Evolutionary conservation across 2,888 invertebrate species (phyloP), one percentile per base, ranked within the genome.

Genomic region (Panopea generosa): DNA sequence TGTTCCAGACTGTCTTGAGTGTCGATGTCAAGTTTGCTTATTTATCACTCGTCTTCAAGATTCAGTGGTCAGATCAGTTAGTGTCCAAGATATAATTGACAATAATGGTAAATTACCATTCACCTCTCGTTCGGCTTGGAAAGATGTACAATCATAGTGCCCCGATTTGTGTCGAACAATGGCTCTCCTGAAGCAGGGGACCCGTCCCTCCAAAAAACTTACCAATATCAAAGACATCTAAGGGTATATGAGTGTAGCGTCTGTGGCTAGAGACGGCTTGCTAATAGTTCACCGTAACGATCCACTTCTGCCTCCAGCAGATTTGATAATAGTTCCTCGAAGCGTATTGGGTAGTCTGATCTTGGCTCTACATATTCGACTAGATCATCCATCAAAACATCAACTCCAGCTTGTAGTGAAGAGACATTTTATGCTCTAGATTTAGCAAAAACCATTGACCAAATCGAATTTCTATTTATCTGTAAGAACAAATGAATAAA

Each of bases 191-290:
- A 61, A 53, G 16, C 86, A 86, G 40, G 84, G 84, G 3, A 86
- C 85, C 0, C 65, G 82, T 4, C 86, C 86, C 0, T 86, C 81
- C 4, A 82, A 80, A 45, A 84, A 84, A 49, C 40, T 76, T 0
- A 84, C 82, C 1, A 85, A 83, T 38, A 63, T 85, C n/a, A 74
- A 67, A 60, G 79, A 83, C 27, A 76, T 83, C 1, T 84, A 84
- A 49, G 49, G 76, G 0, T 85, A 84, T 40, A 52, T 85, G 0
- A 57, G 52, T 24, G 73, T 73, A 7, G 82, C 59, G 0, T 66
- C 81, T 2, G 78, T 84, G n/a, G 69, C 85, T 38, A 72, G 53
- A 43, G 84, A 82, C 59, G 84, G 84, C 6, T 43, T 84, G 11
- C 49, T 85, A 0, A 57, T 84, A 16, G 82, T 77, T 24, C 47